Conservation (phyloP, 2,888 invertebrate species). For the Limnephilus marmoratus region DNA sequence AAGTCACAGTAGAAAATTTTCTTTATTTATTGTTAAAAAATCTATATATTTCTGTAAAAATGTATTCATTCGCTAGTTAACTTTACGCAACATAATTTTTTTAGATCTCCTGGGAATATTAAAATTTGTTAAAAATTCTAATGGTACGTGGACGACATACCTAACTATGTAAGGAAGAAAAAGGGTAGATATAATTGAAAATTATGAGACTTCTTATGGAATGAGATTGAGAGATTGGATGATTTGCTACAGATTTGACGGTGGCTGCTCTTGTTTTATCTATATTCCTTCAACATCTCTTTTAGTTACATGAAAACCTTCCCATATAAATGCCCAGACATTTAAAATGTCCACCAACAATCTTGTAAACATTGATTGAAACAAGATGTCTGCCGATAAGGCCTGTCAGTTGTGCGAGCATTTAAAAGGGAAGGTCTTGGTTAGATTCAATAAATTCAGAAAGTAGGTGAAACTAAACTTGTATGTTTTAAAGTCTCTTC, state of each 20-base stretch:
- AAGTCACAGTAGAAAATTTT: background rate
- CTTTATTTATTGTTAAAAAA: background rate
- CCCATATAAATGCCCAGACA: background rate
- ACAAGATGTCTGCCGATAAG: background rate
- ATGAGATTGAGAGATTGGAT: background rate
- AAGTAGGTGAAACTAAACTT: background rate
- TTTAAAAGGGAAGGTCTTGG: background rate
- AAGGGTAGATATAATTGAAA: background rate
- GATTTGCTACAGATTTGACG: background rate
- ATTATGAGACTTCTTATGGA: background rate
- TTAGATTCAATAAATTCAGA: background rate
- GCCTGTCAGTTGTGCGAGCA: background rate
- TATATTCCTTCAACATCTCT: background rate
- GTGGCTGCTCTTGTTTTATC: background rate
- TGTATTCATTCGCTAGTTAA: background rate
- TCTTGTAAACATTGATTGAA: background rate
- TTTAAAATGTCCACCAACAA: background rate
- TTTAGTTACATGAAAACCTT: background rate
- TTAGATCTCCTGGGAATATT: background rate
- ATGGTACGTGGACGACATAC: background rate
- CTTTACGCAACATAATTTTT: background rate
- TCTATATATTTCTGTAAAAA: background rate
- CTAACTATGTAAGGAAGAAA: background rate
- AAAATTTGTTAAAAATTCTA: background rate
- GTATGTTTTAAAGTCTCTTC: constrained; percentile 56